Percentiles rank a stretch among this genome's conserved stretches.
phyloP scores from a whole-genome alignment of 1,140 invertebrate genomes.

The Heliconius congener region DNA sequence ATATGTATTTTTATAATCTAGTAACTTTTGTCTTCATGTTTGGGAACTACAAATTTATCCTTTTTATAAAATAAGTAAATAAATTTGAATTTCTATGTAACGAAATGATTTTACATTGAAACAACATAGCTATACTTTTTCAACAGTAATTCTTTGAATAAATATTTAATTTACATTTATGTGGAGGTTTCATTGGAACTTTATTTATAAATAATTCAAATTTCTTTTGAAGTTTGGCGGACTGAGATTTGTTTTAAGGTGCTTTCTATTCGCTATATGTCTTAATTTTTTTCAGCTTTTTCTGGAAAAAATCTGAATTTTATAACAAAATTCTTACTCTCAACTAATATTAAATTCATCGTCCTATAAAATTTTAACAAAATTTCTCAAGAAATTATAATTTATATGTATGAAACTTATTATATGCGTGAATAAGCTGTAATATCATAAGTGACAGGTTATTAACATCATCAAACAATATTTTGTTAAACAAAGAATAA shows the following conservation, averaged over 20 bases:
- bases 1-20: neutral
- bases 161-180: neutral
- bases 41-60: neutral
- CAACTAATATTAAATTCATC: neutral
- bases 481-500: too few species aligned
- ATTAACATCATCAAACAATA: too few species aligned
- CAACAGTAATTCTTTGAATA: neutral
- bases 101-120: neutral
- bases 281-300: neutral
- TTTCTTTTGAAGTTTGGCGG: neutral
- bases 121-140: neutral
- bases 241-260: neutral
- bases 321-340: neutral
- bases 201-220: too few species aligned
- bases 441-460: too few species aligned
- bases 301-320: too few species aligned
- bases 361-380: neutral
- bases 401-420: slow-evolving; percentile 1
- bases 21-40: neutral
- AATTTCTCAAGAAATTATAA: neutral
- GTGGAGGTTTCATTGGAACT: neutral
- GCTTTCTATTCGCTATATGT: neutral
- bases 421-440: neutral
- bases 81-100: neutral
- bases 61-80: neutral